phyloP scores from a whole-genome alignment of 2,797 vertebrate genomes.

The Cirrhinus mrigala region DNA sequence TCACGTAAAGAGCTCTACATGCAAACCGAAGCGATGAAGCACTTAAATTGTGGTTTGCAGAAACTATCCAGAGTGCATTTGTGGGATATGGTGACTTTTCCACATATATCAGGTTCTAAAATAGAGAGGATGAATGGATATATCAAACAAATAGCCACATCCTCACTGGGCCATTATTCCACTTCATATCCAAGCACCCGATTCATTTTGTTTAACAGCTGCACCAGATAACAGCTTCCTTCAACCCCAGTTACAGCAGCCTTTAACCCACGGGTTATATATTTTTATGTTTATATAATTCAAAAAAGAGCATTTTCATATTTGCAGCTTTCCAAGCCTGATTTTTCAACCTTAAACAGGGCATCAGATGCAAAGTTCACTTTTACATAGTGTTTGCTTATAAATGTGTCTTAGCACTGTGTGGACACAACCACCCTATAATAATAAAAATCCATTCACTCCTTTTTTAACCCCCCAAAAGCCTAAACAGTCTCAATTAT shows the following conservation, averaged over 20 bases:
- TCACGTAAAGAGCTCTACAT: slow-evolving; percentile 1
- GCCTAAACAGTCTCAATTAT: too few species aligned
- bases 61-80: slow-evolving; percentile 25
- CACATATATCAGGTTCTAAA: slow-evolving; percentile 21
- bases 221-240: background rate
- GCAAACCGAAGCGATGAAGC: slow-evolving; percentile 31
- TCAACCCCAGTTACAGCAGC: background rate
- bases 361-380: too few species aligned
- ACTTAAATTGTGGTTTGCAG: slow-evolving; percentile 45
- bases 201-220: background rate
- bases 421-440: too few species aligned
- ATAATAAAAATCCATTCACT: too few species aligned
- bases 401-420: too few species aligned
- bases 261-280: background rate
- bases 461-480: too few species aligned
- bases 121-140: slow-evolving; percentile 21
- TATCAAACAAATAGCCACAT: slow-evolving; percentile 25
- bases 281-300: background rate
- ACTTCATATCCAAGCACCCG: background rate
- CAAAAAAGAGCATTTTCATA: background rate
- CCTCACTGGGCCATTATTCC: background rate
- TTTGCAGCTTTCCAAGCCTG: background rate
- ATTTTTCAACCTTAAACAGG: background rate
- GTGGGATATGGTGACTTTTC: slow-evolving; percentile 19
- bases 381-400: too few species aligned